phyloP scores from a whole-genome alignment of 2,113 vertebrate species.

The Lota lota region DNA sequence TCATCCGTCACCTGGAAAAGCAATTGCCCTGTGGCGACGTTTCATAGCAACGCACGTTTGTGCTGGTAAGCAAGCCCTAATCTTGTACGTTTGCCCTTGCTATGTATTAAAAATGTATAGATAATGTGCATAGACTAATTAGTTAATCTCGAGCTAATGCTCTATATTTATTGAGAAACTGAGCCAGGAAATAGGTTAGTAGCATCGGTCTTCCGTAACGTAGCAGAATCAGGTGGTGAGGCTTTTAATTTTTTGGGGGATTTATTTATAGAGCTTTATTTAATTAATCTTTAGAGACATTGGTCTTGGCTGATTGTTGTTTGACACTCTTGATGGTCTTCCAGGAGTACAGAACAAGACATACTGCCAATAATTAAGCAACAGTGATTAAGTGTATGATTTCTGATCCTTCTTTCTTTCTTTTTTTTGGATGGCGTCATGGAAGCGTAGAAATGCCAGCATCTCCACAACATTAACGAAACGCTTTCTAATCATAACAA shows the following conservation, averaged over 20 bases:
- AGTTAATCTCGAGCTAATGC: too few relatives aligned
- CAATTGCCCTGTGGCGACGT: background rate
- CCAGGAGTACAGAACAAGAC: conserved; percentile 14
- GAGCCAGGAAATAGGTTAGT: background rate
- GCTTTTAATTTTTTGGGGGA: conserved; percentile 8
- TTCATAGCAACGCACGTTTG: background rate
- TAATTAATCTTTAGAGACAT: conserved; percentile 22
- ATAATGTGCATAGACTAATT: too few relatives aligned
- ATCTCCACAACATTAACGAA: background rate
- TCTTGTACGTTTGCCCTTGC: background rate
- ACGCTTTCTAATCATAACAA: background rate
- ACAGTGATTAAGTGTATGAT: conserved; percentile 10
- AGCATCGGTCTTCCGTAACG: background rate
- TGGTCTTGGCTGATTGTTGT: conserved; percentile 21
- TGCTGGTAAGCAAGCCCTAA: background rate
- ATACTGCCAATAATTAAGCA: conserved; percentile 14
- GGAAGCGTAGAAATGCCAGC: background rate
- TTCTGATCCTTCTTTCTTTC: background rate
- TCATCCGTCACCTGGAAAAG: background rate
- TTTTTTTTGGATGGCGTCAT: conserved; percentile 6
- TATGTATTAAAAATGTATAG: background rate
- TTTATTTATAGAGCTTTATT: conserved; percentile 21
- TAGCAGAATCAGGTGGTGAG: background rate
- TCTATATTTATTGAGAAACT: too few relatives aligned
- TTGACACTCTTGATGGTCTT: conserved; percentile 23